Conservation (phyloP, 2,888 invertebrate species). For the Chymomyza caudatula region DNA sequence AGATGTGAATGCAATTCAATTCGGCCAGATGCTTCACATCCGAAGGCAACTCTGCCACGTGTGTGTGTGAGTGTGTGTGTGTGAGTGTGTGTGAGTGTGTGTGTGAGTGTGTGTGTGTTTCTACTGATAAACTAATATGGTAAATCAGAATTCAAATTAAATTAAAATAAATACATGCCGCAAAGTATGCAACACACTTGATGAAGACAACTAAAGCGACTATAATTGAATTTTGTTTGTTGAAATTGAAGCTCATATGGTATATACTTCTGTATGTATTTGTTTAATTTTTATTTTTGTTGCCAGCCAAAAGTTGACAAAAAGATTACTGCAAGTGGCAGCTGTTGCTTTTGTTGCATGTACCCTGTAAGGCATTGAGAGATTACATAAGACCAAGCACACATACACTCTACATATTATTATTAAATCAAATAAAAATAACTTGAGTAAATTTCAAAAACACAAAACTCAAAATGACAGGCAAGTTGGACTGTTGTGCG, state of each 20-base stretch:
- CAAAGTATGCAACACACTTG: neutral
- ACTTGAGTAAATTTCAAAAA: constrained; percentile 60
- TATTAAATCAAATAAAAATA: constrained; percentile 65
- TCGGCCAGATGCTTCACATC: constrained; percentile 4
- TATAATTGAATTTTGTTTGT: neutral
- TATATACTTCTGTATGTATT: neutral
- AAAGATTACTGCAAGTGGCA: constrained; percentile 53
- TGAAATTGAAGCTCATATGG: neutral
- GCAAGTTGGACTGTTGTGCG: neutral
- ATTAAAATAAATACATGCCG: constrained; percentile 47
- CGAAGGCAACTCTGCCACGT: neutral
- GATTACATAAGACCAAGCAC: neutral
- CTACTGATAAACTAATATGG: neutral
- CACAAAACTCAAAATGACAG: constrained; percentile 36
- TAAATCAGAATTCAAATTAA: constrained; percentile 48
- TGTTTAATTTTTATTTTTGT: neutral
- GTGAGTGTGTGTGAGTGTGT: neutral
- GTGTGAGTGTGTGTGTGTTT: neutral
- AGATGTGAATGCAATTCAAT: constrained; percentile 12
- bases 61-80: neutral
- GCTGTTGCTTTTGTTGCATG: constrained; percentile 9
- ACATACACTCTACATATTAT: neutral
- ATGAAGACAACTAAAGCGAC: neutral
- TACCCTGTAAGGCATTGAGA: neutral
- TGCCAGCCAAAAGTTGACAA: constrained; percentile 10